These are phyloP conservation scores for Drosophila santomea DNA, from an alignment of 1,140 invertebrate species.

Conservation along the genomic window DNA sequence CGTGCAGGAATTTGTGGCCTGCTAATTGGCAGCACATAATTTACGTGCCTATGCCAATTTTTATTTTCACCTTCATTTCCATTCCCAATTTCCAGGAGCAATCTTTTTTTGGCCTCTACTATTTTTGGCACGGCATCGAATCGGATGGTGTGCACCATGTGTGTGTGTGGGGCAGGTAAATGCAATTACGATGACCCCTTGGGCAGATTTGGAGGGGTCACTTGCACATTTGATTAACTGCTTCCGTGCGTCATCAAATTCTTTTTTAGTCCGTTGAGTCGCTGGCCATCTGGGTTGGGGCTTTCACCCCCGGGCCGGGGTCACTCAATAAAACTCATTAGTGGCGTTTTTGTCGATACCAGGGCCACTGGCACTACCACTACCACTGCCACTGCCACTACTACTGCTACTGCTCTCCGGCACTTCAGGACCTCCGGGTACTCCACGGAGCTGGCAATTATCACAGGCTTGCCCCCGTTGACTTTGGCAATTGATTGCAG, in stretches of 20 bases:
- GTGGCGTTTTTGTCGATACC: slow-evolving; percentile 73
- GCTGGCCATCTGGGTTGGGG: neutral
- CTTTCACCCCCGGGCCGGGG: slow-evolving; percentile 5
- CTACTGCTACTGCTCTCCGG: slow-evolving; percentile 1
- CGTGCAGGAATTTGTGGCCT: slow-evolving; percentile 67
- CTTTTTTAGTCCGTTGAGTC: slow-evolving; percentile 50
- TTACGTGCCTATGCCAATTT: slow-evolving; percentile 81
- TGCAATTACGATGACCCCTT: slow-evolving; percentile 61
- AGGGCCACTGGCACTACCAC: neutral
- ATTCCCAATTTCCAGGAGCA: slow-evolving; percentile 38
- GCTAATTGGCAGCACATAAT: slow-evolving; percentile 82
- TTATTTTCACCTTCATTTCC: slow-evolving; percentile 61
- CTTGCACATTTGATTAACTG: slow-evolving; percentile 82
- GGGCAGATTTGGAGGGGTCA: slow-evolving; percentile 40
- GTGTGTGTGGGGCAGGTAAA: slow-evolving; percentile 49
- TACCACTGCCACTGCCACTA: neutral
- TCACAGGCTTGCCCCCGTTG: slow-evolving; percentile 74
- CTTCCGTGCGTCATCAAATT: slow-evolving; percentile 82
- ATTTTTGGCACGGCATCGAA: slow-evolving; percentile 40
- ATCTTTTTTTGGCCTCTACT: slow-evolving; percentile 29
- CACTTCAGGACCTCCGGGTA: slow-evolving; percentile 7
- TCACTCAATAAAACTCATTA: slow-evolving; percentile 81
- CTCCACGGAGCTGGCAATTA: slow-evolving; percentile 69
- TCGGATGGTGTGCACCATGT: slow-evolving; percentile 15
- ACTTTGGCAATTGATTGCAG: slow-evolving; percentile 82